Evolutionary conservation across 2,888 invertebrate species (phyloP).

Genomic region (Heteropelma amictum): DNA sequence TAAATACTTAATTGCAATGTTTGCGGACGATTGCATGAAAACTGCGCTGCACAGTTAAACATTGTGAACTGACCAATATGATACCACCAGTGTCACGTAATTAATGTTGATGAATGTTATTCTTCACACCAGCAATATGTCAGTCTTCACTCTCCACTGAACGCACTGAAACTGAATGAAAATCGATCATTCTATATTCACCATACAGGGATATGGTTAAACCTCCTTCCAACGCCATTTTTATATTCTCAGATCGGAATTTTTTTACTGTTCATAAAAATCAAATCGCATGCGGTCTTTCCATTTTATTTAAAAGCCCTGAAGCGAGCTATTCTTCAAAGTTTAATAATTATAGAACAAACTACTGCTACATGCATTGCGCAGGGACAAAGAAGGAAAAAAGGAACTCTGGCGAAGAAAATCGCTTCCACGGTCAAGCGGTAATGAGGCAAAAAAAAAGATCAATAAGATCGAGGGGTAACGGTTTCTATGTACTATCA

Average conservation of each 20-base stretch:
- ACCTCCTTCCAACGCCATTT: background rate
- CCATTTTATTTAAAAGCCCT: background rate
- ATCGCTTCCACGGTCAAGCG: background rate
- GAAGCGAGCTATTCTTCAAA: background rate
- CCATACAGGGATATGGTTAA: background rate
- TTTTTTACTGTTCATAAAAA: background rate
- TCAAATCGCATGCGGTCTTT: background rate
- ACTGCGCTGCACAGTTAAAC: too few relatives aligned
- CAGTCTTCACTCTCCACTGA: background rate
- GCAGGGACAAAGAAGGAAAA: background rate
- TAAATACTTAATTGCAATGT: too few relatives aligned
- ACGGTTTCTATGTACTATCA: too few relatives aligned
- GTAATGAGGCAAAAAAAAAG: background rate
- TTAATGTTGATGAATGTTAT: background rate
- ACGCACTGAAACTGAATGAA: conserved; percentile 16
- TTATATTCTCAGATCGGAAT: background rate
- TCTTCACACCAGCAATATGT: background rate
- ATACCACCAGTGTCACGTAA: background rate
- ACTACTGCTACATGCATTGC: background rate
- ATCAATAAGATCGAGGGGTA: too few relatives aligned
- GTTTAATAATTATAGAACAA: background rate
- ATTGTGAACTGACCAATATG: background rate
- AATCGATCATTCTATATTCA: background rate
- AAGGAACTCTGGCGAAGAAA: background rate
- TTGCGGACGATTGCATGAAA: too few relatives aligned